A percentile compares a stretch with the other conserved stretches of the same genome.
These are phyloP conservation scores for Heliocidaris tuberculata DNA, from an alignment of 35 echinoderm and acorn worm genomes.

Conservation along the genomic window DNA sequence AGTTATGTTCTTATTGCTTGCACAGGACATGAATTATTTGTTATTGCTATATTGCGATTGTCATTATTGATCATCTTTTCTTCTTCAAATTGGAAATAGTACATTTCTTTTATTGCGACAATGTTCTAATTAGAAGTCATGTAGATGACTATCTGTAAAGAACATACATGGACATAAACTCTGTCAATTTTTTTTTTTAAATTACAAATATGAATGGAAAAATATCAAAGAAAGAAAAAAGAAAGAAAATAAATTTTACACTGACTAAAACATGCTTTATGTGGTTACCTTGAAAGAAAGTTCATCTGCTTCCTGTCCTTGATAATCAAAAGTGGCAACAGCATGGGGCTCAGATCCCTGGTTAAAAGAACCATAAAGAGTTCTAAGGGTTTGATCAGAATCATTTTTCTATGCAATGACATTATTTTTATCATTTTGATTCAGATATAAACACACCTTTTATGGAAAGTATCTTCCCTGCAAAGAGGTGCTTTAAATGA, in stretches of 20 bases:
- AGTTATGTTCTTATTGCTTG: background rate
- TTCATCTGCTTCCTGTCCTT: constrained; percentile 68
- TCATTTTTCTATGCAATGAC: no score
- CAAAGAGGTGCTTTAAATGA: no score
- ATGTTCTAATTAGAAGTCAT: no score
- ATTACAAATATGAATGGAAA: background rate
- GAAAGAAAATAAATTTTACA: no score
- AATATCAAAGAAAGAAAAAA: no score
- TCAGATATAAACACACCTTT: no score
- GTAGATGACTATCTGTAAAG: no score
- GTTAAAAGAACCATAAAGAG: constrained; percentile 28
- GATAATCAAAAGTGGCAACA: constrained; percentile 76
- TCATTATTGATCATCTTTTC: background rate
- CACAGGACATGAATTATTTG: background rate
- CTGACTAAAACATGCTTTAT: background rate
- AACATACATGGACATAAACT: no score
- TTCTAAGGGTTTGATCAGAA: no score
- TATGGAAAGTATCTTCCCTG: no score
- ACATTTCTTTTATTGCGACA: background rate
- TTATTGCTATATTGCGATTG: background rate
- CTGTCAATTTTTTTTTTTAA: no score
- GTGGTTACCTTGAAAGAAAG: constrained; percentile 79
- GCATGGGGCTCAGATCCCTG: constrained; percentile 86
- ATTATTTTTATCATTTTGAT: no score
- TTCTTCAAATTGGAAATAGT: background rate